Percentiles rank a stretch among this genome's conserved stretches.
Evolutionary conservation across 2,113 vertebrate genomes (phyloP).

Genomic region (pig (Sus scrofa)): DNA sequence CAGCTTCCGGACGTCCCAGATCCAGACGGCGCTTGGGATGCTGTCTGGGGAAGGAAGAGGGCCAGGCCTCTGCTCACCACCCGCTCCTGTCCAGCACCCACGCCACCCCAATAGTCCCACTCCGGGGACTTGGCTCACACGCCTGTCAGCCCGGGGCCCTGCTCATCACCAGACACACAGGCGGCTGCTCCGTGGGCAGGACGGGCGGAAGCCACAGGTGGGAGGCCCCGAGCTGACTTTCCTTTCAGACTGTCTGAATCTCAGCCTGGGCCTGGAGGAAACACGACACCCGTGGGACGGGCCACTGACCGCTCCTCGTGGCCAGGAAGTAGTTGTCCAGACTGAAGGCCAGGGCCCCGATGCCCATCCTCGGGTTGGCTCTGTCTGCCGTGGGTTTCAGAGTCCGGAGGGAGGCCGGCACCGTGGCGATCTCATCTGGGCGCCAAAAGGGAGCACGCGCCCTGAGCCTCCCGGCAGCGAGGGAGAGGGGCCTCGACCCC

Average conservation of each 20-base stretch:
- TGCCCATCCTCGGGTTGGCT: slow-evolving; percentile 96
- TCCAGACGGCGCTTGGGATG: slow-evolving; percentile 93
- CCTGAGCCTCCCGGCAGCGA: not conserved
- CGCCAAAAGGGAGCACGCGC: accelerated
- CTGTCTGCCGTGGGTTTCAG: slow-evolving; percentile 94
- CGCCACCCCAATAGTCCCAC: too few relatives aligned
- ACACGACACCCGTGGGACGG: accelerated
- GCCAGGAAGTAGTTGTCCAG: slow-evolving; percentile 95
- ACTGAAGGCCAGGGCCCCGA: slow-evolving; percentile 95
- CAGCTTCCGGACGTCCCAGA: slow-evolving; percentile 96
- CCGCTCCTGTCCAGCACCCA: accelerated
- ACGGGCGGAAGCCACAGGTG: accelerated
- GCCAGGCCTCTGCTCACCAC: accelerated
- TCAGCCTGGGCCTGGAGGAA: too few relatives aligned
- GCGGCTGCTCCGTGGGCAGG: not conserved
- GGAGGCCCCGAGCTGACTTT: accelerated
- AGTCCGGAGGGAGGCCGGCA: slow-evolving; percentile 91
- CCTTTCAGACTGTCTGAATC: not conserved
- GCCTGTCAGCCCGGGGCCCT: not conserved
- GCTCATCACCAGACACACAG: not conserved
- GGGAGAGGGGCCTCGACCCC: not conserved
- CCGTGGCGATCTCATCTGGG: slow-evolving; percentile 92
- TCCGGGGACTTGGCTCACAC: too few relatives aligned
- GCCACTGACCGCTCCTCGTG: slow-evolving; percentile 93
- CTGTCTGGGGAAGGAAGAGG: slow-evolving; percentile 89